phyloP scores from a whole-genome alignment of 2,113 vertebrate genomes.

The Arizona elegans region DNA sequence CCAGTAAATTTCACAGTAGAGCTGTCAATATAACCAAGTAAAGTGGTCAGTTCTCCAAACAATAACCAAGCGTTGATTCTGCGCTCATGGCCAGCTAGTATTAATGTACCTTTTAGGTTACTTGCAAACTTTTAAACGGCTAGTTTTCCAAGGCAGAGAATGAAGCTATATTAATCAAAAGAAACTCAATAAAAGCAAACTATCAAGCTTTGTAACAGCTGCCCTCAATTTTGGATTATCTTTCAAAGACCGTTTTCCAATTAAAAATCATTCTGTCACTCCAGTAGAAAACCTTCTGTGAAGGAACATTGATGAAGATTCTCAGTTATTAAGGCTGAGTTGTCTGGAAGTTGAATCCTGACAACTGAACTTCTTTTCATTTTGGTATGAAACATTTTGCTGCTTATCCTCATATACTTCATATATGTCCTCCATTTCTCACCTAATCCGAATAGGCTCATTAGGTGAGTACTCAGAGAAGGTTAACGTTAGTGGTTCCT shows the following conservation, averaged over 20 bases:
- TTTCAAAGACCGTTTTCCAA: conserved; percentile 75
- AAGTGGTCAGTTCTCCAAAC: conserved; percentile 85
- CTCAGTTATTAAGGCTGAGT: background rate
- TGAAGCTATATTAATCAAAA: conserved; percentile 74
- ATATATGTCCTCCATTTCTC: background rate
- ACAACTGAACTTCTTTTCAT: background rate
- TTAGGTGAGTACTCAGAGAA: background rate
- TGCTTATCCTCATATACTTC: too few species aligned
- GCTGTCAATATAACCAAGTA: conserved; percentile 93
- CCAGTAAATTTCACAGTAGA: conserved; percentile 92
- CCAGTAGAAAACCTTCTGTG: conserved; percentile 75
- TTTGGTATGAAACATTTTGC: background rate
- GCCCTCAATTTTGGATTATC: conserved; percentile 68
- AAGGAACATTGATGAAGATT: conserved; percentile 45
- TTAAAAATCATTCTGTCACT: conserved; percentile 76
- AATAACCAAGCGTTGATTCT: conserved; percentile 71
- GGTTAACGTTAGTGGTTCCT: background rate
- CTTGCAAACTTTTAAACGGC: conserved; percentile 62
- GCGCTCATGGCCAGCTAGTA: conserved; percentile 76
- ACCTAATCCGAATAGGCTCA: background rate
- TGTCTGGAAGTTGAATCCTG: background rate
- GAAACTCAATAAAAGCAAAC: conserved; percentile 55
- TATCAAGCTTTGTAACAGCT: conserved; percentile 61
- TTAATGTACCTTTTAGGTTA: conserved; percentile 75
- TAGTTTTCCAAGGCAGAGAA: conserved; percentile 53